phyloP scores from a whole-genome alignment of 1,140 invertebrate genomes.

The Ditylenchus dipsaci region DNA sequence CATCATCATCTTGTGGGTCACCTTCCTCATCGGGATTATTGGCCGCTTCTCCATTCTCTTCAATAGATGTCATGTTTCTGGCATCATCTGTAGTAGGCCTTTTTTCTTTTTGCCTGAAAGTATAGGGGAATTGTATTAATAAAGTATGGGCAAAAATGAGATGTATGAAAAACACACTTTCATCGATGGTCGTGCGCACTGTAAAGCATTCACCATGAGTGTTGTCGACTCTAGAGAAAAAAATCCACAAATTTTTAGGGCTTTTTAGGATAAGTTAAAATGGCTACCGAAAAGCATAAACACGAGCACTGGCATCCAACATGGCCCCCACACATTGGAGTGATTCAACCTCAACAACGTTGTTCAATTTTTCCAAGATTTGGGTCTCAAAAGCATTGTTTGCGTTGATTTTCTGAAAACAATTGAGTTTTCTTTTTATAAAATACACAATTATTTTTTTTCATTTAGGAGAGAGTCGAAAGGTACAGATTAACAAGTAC shows the following conservation, averaged over 20 bases:
- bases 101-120: not conserved
- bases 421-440: too few relatives aligned
- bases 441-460: not conserved
- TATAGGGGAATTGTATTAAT: not conserved
- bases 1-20: not conserved
- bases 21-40: not conserved
- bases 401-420: conserved; percentile 17
- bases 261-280: too few relatives aligned
- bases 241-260: too few relatives aligned
- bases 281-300: not conserved
- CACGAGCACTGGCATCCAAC: conserved; percentile 18
- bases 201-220: conserved; percentile 15
- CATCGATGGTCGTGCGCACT: conserved; percentile 3
- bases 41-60: not conserved
- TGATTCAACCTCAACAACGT: conserved; percentile 11
- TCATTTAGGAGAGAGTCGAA: not conserved
- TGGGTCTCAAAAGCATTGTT: conserved; percentile 10
- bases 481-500: too few relatives aligned
- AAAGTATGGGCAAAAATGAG: too few relatives aligned
- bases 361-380: conserved; percentile 5
- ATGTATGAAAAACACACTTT: not conserved
- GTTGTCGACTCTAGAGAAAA: conserved; percentile 7
- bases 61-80: not conserved
- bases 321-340: conserved; percentile 18
- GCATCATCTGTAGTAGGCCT: not conserved